Base-by-base conservation (phyloP, 1,140 invertebrate genomes). In the Catajapyx aquilonaris region DNA sequence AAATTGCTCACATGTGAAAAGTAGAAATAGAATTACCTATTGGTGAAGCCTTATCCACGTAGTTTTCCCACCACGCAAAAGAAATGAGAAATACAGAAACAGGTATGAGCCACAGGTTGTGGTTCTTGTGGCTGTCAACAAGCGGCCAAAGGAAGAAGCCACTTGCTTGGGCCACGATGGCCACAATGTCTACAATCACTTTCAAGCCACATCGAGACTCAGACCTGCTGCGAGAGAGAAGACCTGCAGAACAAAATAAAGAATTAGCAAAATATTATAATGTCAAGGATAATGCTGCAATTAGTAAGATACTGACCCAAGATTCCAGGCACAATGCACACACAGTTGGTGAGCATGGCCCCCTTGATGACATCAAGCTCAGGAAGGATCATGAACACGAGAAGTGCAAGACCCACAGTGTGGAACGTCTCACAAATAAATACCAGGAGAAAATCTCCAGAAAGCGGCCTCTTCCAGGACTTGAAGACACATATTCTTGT, bases 21-120 rank as follows among this genome's bases (percentile, higher is more conserved):
- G 9, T 28, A 34, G 11, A 34, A 19, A 2, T 19, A 4, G 36
- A 44, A 52, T 56, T 55, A 66, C 76, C 68, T 40, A 86, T 68
- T 0, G 77, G 73, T 43, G 81, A 86, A 37, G 79, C 68, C 43
- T 69, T 68, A 19, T 81, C 80, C 0, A 88, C 81, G 51, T 85
- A 96, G 60, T 95, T 96, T 59, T 95, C 90, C 90, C 90, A 95
- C 81, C 86, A 95, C 18, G 83, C 79, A 20, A 85, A 69, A 2
- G 87, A 94, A 28, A 88, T 76, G 30, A 88, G 68, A 23, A 93
- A 56, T 5, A 86, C 65, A 1, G 83, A 63, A 0, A 85, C 55
- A 1, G 88, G 86, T 37, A 91, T 77, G 5, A 86, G 62, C 81
- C 81, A 91, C 17, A 81, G 51, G 37, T 69, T 65, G 1, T 68